Base-by-base conservation (phyloP, 2,888 invertebrate genomes). In the Chymomyza fuscimana region DNA sequence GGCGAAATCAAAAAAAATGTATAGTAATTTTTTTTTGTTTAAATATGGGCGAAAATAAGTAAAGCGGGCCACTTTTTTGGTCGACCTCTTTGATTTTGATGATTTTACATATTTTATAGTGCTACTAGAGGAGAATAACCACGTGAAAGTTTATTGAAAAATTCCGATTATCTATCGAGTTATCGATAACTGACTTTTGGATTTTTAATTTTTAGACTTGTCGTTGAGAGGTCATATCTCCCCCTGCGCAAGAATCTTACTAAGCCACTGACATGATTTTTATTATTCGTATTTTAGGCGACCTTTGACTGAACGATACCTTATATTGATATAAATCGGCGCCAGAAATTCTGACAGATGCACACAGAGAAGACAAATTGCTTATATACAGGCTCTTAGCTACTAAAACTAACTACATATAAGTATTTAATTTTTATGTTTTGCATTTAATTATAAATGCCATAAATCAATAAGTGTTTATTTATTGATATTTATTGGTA, bases 361-460 rank as follows among this genome's bases (percentile, higher is more conserved):
- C 56, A 56, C 10, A 19, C 22, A 22, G 56, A 32, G 40, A 10
- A 46, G 12, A 46, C 40, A 46, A 46, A 46, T 46, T 46, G 12
- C 12, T 12, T 46, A 10, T 46, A 6, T 46, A 46, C 10, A 46
- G 12, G 12, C 12, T 12, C 40, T 36, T 36, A 36, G 36, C 36
- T 36, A 9, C 9, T 25, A 25, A 25, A 36, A 12, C 12, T 46
- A 46, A 46, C 12, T 46, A 12, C 40, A 12, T 46, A 46, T 46
- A 12, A 46, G 40, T 46, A 46, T 46, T 46, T 12, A 7, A 36
- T 46, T 46, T 46, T 46, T 12, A 46, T 46, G 40, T 46, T 46
- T 46, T 46, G 40, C 40, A 46, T 46, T 25, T 82, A 82, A 86
- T 84, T 84, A 84, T 82, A 78, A 86, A 79, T 82, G 71, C 80